Evolutionary conservation across 2,113 vertebrate genomes (phyloP), one percentile per base, ranked within the genome.

Genomic region (Embiotoca jacksoni): DNA sequence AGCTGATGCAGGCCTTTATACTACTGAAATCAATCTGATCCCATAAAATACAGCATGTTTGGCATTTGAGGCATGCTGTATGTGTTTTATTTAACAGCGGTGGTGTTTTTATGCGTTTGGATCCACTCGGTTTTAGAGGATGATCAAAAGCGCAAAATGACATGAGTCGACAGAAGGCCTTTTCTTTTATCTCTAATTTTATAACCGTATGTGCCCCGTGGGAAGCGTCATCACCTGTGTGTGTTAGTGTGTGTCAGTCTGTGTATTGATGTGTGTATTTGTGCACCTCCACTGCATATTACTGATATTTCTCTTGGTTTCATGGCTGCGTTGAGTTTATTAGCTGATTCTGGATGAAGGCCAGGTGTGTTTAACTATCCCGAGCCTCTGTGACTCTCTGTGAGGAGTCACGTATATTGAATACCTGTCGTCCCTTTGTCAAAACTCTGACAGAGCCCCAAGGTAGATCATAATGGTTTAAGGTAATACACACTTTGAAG

Each of bases 151-250:
- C 66, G 47, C 58, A 59, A 47, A 13, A 49, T 64, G 68, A 72
- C 53, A 54, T 10, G 6, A 82, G 57, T 53, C 13, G 49, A 88
- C 77, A 78, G 76, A 61, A 37, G 52, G 56, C 23, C 41, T 87
- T 77, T 66, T 64, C 65, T 84, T 84, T 92, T 55, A 86, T 75
- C 64, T 86, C 70, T 87, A 64, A 84, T 90, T 90, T 82, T 84
- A 74, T 77, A 79, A 78, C 80, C 63, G 33, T 11, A 49, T 16
- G 50, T 1, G 33, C 66, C 80, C 71, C 50, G 3, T 52, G 86
- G 87, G 89, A 81, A 47, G 41, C 56, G 1, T 54, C 58, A 58
- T 74, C 72, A 70, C 72, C 39, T 70, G 3, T 44, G 50, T 80
- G 63, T 68, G 6, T 30, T 46, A 7, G 4, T 44, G 52, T 80